A percentile compares a stretch with the other conserved stretches of the same genome.
Evolutionary conservation across 2,888 invertebrate genomes (phyloP).

Genomic region (Embidobia sp.): DNA sequence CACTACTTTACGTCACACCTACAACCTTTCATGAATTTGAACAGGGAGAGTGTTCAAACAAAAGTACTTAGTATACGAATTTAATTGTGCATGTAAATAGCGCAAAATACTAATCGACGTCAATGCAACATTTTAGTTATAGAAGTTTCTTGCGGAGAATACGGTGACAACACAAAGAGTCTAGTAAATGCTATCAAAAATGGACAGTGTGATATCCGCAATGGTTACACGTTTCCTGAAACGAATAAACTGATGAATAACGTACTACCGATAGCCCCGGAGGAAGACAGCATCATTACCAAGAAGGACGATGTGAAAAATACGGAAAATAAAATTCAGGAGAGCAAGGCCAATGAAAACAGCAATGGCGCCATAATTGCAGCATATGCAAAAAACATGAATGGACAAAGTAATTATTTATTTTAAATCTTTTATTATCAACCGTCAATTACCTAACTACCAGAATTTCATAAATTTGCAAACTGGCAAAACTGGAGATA

Average conservation of each 20-base stretch:
- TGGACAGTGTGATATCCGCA: constrained; percentile 90
- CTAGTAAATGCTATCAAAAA: constrained; percentile 93
- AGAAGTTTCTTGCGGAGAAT: constrained; percentile 98
- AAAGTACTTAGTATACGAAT: too few relatives aligned
- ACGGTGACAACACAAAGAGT: constrained; percentile 93
- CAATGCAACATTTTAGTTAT: constrained; percentile 86
- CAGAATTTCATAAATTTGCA: too few relatives aligned
- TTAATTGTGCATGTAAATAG: too few relatives aligned
- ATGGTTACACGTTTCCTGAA: constrained; percentile 87
- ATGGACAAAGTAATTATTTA: constrained; percentile 74
- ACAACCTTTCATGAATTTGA: too few relatives aligned
- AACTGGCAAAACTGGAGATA: too few relatives aligned
- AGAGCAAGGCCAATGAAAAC: constrained; percentile 70
- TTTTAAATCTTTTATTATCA: not conserved
- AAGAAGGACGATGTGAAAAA: constrained; percentile 76
- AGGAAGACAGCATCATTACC: constrained; percentile 67
- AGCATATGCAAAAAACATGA: constrained; percentile 74
- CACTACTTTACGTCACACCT: too few relatives aligned
- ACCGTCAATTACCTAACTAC: too few relatives aligned
- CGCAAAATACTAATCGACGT: too few relatives aligned
- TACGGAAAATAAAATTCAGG: constrained; percentile 77
- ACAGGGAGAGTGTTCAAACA: too few relatives aligned
- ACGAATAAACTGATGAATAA: constrained; percentile 83
- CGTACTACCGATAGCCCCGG: constrained; percentile 72
- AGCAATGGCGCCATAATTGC: constrained; percentile 74